These are phyloP conservation scores for Malacoctenus gilli DNA, from an alignment of 2,797 vertebrate genomes.

Conservation along the genomic window DNA sequence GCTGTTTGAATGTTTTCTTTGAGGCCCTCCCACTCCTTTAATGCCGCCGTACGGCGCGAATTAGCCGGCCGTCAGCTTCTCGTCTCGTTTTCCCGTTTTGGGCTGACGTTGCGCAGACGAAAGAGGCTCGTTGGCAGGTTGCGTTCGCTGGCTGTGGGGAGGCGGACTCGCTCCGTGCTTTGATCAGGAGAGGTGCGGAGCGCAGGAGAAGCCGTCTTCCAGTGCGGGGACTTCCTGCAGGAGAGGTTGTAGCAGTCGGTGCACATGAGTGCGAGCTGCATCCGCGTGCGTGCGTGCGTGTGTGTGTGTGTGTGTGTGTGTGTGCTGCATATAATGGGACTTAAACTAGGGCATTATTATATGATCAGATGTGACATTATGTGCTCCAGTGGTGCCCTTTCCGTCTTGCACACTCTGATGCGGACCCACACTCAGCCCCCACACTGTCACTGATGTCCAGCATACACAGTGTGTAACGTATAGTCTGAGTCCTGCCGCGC, in stretches of 20 bases:
- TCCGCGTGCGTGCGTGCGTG: conserved; percentile 1
- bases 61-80: not conserved
- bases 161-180: conserved; percentile 26
- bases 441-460: not conserved
- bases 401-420: not conserved
- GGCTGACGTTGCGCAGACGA: conserved; percentile 10
- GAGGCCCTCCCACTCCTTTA: not conserved
- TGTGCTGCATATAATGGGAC: conserved; percentile 1
- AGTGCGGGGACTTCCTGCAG: not conserved
- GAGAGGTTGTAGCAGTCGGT: not conserved
- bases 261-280: not conserved
- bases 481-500: not conserved
- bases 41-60: not conserved
- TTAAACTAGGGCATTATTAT: conserved; percentile 20
- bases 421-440: not conserved
- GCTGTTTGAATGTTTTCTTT: conserved; percentile 14
- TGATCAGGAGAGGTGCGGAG: conserved; percentile 14
- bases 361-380: conserved; percentile 6
- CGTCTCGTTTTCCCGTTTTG: conserved; percentile 2
- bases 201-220: conserved; percentile 7
- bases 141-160: conserved; percentile 10
- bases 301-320: conserved; percentile 6
- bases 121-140: conserved; percentile 21
- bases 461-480: not conserved
- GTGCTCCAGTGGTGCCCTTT: conserved; percentile 6